A percentile compares a stretch with the other conserved stretches of the same genome.
Conservation (phyloP, 2,888 invertebrate genomes). For the Tribolium freemani region DNA sequence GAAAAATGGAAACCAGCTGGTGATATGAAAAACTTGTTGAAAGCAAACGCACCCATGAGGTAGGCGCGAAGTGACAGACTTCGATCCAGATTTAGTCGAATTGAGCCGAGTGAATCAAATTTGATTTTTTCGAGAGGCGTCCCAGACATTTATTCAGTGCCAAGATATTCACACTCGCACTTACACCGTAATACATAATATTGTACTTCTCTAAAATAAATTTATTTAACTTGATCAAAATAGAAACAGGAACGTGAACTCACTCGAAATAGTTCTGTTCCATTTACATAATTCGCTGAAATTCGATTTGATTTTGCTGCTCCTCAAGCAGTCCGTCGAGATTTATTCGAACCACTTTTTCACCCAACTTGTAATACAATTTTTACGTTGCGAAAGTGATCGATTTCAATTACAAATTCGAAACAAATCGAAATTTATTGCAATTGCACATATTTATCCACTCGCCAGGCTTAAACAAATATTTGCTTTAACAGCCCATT, state of each 20-base stretch:
- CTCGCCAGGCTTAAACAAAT: neutral
- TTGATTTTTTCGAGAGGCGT: neutral
- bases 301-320: slow-evolving; percentile 8
- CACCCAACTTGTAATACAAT: neutral
- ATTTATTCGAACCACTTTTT: neutral
- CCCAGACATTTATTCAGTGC: neutral
- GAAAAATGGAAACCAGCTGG: slow-evolving; percentile 28
- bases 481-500: neutral
- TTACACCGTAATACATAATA: neutral
- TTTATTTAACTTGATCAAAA: slow-evolving; percentile 14
- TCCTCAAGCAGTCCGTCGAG: neutral
- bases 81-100: neutral
- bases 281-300: slow-evolving; percentile 23
- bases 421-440: neutral
- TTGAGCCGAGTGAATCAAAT: neutral
- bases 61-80: slow-evolving; percentile 12
- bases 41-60: slow-evolving; percentile 21
- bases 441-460: neutral
- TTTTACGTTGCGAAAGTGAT: neutral
- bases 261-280: slow-evolving; percentile 12
- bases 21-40: slow-evolving; percentile 28
- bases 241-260: slow-evolving; percentile 23
- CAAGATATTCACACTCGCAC: neutral
- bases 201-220: slow-evolving; percentile 11
- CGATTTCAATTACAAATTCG: neutral